Evolutionary conservation across 2,113 vertebrate species (phyloP), one percentile per base, ranked within the genome.

Genomic region (Anthoscopus minutus): DNA sequence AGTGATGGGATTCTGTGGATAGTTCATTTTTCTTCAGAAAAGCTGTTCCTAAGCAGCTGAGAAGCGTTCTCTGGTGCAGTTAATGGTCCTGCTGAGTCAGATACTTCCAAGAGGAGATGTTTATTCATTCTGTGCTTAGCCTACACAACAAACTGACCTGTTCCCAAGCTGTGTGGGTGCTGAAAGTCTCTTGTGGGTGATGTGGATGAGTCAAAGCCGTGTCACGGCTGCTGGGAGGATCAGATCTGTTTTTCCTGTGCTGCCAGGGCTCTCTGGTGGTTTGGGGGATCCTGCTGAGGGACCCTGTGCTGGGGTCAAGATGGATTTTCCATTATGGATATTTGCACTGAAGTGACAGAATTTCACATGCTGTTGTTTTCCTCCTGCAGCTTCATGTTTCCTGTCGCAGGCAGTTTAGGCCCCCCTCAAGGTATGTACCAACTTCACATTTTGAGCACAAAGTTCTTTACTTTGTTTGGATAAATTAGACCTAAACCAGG

Each of bases 311-410:
- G n/a, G n/a, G n/a, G n/a, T 23, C 1, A 0, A 81, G 33, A 35
- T 48, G 38, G 28, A 33, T 71, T 78, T 84, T 50, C 54, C 28
- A 0, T 38, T 17, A 0, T 11, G 48, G 74, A 0, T 57, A 2
- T 71, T 78, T 76, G 42, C 37, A 9, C 47, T 50, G 2, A 42
- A 48, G 31, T 57, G 2, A 56, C 7, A 62, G 77, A 40, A 44
- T 78, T 70, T 86, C 15, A 56, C 23, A 1, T 25, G 9, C 57
- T 65, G 4, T 64, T 71, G 66, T 96, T 96, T 84, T 97, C 17
- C 93, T 87, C 47, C 97, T 96, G 38, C 95, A 99, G 99, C 97
- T 99, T 99, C 96, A 98, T 99, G 97, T 99, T 99, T 98, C 98
- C 99, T n/a, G 99, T 99, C 2, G 97, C 98, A 92, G 98, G 99